phyloP scores from a whole-genome alignment of 2,797 vertebrate genomes.

The Darevskia mixta region DNA sequence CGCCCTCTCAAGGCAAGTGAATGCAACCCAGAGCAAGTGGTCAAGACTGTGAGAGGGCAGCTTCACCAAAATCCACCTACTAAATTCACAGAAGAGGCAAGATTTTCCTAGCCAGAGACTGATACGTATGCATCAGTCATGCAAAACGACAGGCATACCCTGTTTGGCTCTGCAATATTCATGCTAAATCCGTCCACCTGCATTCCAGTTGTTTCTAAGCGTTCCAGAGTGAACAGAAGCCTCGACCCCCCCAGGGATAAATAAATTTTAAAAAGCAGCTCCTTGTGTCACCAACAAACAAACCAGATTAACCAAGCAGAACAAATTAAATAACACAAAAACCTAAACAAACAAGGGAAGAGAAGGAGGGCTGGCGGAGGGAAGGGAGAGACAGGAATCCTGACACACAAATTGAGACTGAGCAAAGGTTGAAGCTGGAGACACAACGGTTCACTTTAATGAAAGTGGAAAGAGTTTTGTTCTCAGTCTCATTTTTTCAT shows the following conservation, averaged over 20 bases:
- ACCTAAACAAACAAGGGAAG: neutral
- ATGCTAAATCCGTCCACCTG: neutral
- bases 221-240: accelerated
- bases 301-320: neutral
- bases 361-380: neutral
- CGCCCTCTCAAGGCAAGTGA: neutral
- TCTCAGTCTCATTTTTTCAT: neutral
- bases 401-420: slow-evolving; percentile 43
- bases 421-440: slow-evolving; percentile 6
- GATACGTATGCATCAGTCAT: neutral
- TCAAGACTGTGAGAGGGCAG: too few relatives aligned
- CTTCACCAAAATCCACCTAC: neutral
- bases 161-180: neutral
- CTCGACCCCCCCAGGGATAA: neutral
- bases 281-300: neutral
- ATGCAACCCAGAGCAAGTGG: neutral
- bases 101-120: neutral
- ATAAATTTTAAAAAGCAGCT: neutral
- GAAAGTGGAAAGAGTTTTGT: neutral
- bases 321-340: slow-evolving; percentile 33
- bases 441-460: slow-evolving; percentile 10
- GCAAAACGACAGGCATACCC: accelerated
- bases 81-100: neutral
- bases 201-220: slow-evolving; percentile 12
- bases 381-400: neutral